Evolutionary conservation across 2,888 invertebrate genomes (phyloP).

Genomic region (Drosophila monieri): DNA sequence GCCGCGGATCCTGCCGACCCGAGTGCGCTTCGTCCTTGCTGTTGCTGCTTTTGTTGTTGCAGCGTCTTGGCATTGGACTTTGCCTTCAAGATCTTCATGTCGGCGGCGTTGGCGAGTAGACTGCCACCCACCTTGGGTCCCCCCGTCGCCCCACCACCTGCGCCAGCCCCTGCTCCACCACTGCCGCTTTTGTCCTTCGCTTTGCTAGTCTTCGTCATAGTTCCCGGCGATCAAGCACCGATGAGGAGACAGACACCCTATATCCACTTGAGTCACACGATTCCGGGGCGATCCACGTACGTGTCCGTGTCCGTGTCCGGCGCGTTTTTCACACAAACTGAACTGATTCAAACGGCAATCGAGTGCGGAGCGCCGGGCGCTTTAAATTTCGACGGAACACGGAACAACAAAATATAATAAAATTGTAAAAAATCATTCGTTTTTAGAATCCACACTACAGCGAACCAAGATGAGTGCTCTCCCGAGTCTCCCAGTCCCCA

Average conservation of each 20-base stretch:
- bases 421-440: constrained; percentile 49
- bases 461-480: constrained; percentile 29
- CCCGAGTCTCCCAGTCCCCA: not conserved
- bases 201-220: constrained; percentile 67
- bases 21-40: constrained; percentile 3
- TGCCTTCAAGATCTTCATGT: constrained; percentile 79
- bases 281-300: constrained; percentile 53
- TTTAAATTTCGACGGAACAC: constrained; percentile 69
- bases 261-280: constrained; percentile 26
- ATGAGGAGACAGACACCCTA: not conserved
- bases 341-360: constrained; percentile 33
- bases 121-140: constrained; percentile 36
- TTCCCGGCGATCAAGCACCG: not conserved
- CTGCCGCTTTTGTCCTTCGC: constrained; percentile 52
- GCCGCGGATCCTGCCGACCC: constrained; percentile 15
- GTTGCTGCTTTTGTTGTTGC: constrained; percentile 22
- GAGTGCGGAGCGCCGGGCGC: constrained; percentile 35
- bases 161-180: not conserved
- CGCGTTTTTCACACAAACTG: constrained; percentile 79
- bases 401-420: constrained; percentile 54
- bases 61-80: constrained; percentile 68
- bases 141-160: constrained; percentile 30
- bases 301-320: constrained; percentile 72
- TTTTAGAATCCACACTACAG: constrained; percentile 35
- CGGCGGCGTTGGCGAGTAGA: constrained; percentile 75